A percentile compares a stretch with the other conserved stretches of the same genome.
Evolutionary conservation across 2,113 vertebrate species (phyloP).

Genomic region (Petrocephalus zakoni): DNA sequence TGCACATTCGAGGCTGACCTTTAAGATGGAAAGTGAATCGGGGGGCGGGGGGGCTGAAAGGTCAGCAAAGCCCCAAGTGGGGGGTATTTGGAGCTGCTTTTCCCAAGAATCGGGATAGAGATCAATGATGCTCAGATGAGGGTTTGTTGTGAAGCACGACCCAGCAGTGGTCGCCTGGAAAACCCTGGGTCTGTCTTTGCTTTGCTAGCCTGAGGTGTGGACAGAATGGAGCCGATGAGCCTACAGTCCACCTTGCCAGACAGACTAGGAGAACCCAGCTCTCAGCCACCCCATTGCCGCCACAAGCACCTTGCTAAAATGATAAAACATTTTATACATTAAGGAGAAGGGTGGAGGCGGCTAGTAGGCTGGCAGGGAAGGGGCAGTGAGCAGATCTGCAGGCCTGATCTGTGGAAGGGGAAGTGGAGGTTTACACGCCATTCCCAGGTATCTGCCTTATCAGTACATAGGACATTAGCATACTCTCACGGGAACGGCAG

Average conservation of each 20-base stretch:
- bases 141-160: not conserved
- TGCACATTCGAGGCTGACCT: not conserved
- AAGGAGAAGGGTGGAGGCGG: not conserved
- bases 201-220: not conserved
- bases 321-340: not conserved
- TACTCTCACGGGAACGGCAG: slow-evolving; percentile 4
- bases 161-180: not conserved
- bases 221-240: not conserved
- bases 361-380: too few species aligned
- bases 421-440: too few species aligned
- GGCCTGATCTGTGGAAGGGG: too few species aligned
- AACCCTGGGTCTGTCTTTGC: not conserved
- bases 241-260: not conserved
- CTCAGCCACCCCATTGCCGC: not conserved
- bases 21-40: not conserved
- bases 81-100: slow-evolving; percentile 1
- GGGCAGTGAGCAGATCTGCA: too few species aligned
- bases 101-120: not conserved
- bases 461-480: slow-evolving; percentile 27
- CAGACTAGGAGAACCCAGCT: not conserved
- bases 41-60: not conserved
- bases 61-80: slow-evolving; percentile 1
- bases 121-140: not conserved
- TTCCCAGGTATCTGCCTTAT: too few species aligned
- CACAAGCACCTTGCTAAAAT: not conserved